phyloP scores from a whole-genome alignment of 2,113 vertebrate genomes.

The Raja brachyura region DNA sequence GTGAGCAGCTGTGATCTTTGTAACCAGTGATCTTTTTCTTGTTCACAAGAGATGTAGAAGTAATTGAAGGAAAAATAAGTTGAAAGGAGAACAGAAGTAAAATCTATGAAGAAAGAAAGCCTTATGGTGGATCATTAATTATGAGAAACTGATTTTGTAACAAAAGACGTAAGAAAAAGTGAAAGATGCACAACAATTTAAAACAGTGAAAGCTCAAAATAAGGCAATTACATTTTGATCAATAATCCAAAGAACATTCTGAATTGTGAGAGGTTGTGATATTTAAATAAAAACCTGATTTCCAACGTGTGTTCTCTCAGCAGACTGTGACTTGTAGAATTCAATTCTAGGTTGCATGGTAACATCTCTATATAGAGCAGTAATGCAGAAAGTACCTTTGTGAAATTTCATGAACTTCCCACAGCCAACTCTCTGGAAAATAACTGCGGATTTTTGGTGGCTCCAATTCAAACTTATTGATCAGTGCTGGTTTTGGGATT shows the following conservation, averaged over 20 bases:
- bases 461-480: constrained; percentile 51
- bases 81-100: background rate
- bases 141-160: background rate
- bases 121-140: background rate
- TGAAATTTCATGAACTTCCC: constrained; percentile 71
- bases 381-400: constrained; percentile 48
- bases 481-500: constrained; percentile 53
- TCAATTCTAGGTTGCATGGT: background rate
- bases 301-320: background rate
- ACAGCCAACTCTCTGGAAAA: constrained; percentile 94
- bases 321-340: background rate
- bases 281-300: background rate
- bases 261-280: background rate
- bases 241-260: background rate
- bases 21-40: no score
- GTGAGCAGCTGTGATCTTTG: background rate
- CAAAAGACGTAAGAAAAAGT: background rate
- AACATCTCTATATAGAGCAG: no score
- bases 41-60: background rate
- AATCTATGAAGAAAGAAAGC: background rate
- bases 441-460: constrained; percentile 71
- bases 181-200: background rate
- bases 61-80: background rate
- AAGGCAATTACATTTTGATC: background rate
- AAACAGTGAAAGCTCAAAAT: background rate